Evolutionary conservation across 92 coral and sea anemone species (phyloP).

Genomic region (Epizoanthus scotinus): DNA sequence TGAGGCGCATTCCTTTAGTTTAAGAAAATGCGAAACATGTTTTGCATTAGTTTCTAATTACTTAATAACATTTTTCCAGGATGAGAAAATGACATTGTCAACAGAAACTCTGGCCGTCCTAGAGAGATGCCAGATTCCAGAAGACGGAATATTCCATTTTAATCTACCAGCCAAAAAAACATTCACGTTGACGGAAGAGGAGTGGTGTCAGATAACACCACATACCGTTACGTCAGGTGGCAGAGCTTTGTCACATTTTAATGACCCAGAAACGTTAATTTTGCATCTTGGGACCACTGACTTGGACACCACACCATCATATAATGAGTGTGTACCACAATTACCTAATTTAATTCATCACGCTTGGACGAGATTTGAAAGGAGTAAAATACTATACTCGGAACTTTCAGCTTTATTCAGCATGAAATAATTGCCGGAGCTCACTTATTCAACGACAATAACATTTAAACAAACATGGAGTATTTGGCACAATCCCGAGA

Average conservation of each 20-base stretch:
- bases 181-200: no score
- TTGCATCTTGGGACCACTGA: slow-evolving; percentile 1
- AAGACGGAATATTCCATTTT: no score
- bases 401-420: not conserved
- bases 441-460: not conserved
- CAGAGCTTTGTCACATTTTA: not conserved
- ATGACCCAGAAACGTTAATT: not conserved
- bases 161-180: no score
- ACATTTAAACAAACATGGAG: slow-evolving; percentile 7
- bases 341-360: not conserved
- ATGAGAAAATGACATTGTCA: no score
- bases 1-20: no score
- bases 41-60: no score
- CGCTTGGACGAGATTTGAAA: not conserved
- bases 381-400: not conserved
- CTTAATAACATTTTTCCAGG: no score
- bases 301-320: not conserved
- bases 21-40: no score
- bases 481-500: slow-evolving; percentile 2
- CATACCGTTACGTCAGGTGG: no score
- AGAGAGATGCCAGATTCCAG: no score
- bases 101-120: no score
- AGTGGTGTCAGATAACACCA: no score
- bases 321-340: not conserved
- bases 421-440: not conserved